phyloP scores from a whole-genome alignment of 2,888 invertebrate genomes.

The Synanthedon formicaeformis region DNA sequence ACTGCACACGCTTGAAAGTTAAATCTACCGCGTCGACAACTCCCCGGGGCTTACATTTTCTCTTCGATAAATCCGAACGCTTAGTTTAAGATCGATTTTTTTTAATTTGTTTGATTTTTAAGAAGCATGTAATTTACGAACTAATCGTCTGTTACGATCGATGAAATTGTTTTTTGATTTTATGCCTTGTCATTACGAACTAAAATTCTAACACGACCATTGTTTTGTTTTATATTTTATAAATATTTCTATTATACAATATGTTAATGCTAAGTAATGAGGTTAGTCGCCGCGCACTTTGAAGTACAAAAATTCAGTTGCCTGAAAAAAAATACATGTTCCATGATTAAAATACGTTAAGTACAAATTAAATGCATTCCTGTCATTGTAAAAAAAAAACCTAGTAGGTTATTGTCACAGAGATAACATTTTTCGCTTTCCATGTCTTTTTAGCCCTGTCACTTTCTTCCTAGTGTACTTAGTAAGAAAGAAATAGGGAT shows the following conservation, averaged over 20 bases:
- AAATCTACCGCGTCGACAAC: slow-evolving; percentile 23
- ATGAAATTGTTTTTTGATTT: not conserved
- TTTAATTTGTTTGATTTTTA: slow-evolving; percentile 9
- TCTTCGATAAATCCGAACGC: slow-evolving; percentile 13
- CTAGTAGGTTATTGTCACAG: too few species aligned
- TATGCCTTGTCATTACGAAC: slow-evolving; percentile 5
- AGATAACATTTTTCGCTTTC: too few species aligned
- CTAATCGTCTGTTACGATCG: slow-evolving; percentile 17
- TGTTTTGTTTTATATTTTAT: not conserved
- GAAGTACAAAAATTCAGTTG: slow-evolving; percentile 51
- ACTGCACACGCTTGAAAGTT: slow-evolving; percentile 28
- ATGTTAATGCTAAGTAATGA: not conserved
- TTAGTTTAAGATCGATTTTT: slow-evolving; percentile 13
- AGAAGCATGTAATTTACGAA: slow-evolving; percentile 19
- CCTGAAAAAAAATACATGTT: slow-evolving; percentile 36
- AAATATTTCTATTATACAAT: not conserved
- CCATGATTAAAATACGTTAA: slow-evolving; percentile 34
- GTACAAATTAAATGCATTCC: slow-evolving; percentile 14
- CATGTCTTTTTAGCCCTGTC: too few species aligned
- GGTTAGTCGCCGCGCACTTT: slow-evolving; percentile 45
- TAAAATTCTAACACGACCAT: slow-evolving; percentile 7
- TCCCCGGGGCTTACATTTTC: slow-evolving; percentile 27
- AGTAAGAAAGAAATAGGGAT: too few species aligned
- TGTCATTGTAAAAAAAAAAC: not conserved
- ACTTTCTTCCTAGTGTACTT: too few species aligned